Conservation (phyloP, 2,797 vertebrate genomes). For the Myotis findleyi region DNA sequence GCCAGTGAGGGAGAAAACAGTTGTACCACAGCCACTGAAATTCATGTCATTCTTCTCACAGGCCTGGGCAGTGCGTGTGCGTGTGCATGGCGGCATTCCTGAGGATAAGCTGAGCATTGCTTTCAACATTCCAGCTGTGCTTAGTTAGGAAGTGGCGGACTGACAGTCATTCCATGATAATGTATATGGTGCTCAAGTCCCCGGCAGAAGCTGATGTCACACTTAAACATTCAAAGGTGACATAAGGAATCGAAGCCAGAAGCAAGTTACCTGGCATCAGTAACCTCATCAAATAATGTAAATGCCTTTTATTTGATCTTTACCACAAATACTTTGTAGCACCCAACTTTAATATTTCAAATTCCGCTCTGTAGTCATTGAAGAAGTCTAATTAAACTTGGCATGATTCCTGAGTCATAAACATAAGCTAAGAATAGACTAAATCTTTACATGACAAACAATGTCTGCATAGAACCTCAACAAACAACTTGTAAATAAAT, state of each 20-base stretch:
- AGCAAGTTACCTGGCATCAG: not conserved
- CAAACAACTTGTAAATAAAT: not conserved
- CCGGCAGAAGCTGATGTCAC: not conserved
- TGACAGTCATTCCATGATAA: not conserved
- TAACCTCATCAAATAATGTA: not conserved
- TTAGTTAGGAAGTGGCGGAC: not conserved
- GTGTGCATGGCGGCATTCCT: not conserved
- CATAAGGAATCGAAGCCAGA: not conserved
- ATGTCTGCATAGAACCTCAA: not conserved
- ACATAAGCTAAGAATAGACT: conserved; percentile 24
- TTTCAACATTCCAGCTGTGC: not conserved
- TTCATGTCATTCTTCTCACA: not conserved
- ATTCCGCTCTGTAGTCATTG: not conserved
- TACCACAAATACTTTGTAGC: not conserved
- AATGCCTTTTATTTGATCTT: not conserved
- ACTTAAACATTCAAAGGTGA: not conserved
- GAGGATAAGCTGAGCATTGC: not conserved
- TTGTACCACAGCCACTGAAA: not conserved
- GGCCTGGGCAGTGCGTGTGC: too few species aligned
- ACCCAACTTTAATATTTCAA: conserved; percentile 13
- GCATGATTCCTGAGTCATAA: not conserved
- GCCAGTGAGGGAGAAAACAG: not conserved
- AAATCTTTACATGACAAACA: not conserved
- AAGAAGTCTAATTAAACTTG: not conserved
- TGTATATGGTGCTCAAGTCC: not conserved